Conservation (phyloP, 2,113 vertebrate species). For the Siniperca chuatsi region DNA sequence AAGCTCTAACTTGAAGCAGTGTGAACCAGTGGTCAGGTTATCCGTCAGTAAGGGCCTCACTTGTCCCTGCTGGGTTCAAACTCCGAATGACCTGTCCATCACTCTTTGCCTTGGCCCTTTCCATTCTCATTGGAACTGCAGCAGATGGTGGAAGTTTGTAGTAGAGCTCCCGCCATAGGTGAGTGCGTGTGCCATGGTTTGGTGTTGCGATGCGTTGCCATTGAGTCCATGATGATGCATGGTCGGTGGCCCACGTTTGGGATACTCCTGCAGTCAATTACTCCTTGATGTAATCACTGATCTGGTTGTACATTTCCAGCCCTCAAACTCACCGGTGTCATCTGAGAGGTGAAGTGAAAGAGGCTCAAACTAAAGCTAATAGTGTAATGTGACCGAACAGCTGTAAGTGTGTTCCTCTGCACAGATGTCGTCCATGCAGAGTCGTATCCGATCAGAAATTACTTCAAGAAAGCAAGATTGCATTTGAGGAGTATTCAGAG, state of each 20-base stretch:
- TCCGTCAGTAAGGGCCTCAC: slow-evolving; percentile 20
- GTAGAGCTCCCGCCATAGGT: slow-evolving; percentile 83
- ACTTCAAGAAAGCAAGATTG: slow-evolving; percentile 72
- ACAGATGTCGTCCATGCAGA: not conserved
- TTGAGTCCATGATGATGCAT: slow-evolving; percentile 75
- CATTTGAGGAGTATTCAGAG: slow-evolving; percentile 69
- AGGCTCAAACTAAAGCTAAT: not conserved
- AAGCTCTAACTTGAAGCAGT: not conserved
- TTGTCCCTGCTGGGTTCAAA: slow-evolving; percentile 56
- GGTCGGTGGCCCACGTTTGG: slow-evolving; percentile 69
- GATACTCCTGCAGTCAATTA: slow-evolving; percentile 75
- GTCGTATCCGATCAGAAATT: slow-evolving; percentile 66
- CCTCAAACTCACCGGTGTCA: not conserved
- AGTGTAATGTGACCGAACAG: not conserved
- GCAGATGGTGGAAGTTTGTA: slow-evolving; percentile 88
- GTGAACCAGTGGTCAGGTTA: slow-evolving; percentile 6
- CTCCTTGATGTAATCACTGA: slow-evolving; percentile 75
- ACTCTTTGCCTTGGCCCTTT: slow-evolving; percentile 82
- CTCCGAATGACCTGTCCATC: slow-evolving; percentile 81
- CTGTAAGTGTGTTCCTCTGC: slow-evolving; percentile 4
- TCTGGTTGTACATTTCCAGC: slow-evolving; percentile 49
- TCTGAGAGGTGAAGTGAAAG: slow-evolving; percentile 17
- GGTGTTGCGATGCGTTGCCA: slow-evolving; percentile 71
- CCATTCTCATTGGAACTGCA: slow-evolving; percentile 81
- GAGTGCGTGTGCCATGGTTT: slow-evolving; percentile 79